Evolutionary conservation across 2,113 vertebrate genomes (phyloP).

Genomic region (Nanorana parkeri): DNA sequence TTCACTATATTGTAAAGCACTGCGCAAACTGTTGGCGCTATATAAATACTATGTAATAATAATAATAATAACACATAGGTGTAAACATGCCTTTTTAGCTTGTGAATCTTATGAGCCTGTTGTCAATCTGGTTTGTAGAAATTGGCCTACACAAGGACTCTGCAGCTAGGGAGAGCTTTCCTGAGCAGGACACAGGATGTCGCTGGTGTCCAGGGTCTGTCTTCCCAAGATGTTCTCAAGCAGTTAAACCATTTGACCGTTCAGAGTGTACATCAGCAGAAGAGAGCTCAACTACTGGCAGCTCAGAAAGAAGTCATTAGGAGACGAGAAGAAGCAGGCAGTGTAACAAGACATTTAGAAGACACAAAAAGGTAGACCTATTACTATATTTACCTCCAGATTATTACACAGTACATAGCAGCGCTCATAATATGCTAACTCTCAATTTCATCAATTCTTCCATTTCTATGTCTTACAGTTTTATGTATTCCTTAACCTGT

Average conservation of each 20-base stretch:
- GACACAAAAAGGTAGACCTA: background rate
- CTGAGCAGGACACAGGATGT: conserved; percentile 24
- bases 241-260: conserved; percentile 14
- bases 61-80: too few relatives aligned
- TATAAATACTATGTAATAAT: too few relatives aligned
- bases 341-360: background rate
- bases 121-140: conserved; percentile 42
- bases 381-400: too few relatives aligned
- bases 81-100: too few relatives aligned
- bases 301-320: conserved; percentile 21
- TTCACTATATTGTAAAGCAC: too few relatives aligned
- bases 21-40: too few relatives aligned
- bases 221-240: conserved; percentile 11
- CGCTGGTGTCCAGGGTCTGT: fast-evolving
- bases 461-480: too few relatives aligned
- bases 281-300: conserved; percentile 6
- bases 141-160: background rate
- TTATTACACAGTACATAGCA: too few relatives aligned
- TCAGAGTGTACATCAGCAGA: conserved; percentile 12
- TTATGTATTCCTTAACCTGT: too few relatives aligned
- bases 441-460: too few relatives aligned
- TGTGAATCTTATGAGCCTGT: too few relatives aligned
- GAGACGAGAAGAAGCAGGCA: background rate
- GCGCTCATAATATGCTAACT: too few relatives aligned
- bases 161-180: conserved; percentile 24